A percentile compares a stretch with the other conserved stretches of the same genome.
Evolutionary conservation across 1,140 invertebrate genomes (phyloP).

Genomic region (Nylanderia fulva): DNA sequence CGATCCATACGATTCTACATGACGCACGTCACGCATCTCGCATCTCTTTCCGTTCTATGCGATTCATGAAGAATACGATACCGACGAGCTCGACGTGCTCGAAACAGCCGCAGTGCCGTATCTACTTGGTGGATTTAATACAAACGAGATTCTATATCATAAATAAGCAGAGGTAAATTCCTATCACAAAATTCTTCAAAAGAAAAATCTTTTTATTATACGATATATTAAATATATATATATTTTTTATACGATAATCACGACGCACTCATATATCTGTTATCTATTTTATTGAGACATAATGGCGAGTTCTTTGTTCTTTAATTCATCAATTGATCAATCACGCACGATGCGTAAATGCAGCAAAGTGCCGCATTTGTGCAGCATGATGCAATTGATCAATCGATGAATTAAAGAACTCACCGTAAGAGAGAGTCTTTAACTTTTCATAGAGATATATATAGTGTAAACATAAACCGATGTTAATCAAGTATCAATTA

Average conservation of each 20-base stretch:
- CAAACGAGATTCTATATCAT: neutral
- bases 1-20: neutral
- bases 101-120: slow-evolving; percentile 19
- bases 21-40: neutral
- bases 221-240: too few species aligned
- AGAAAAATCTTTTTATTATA: neutral
- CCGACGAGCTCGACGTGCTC: neutral
- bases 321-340: too few species aligned
- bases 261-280: neutral
- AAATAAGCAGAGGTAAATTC: neutral
- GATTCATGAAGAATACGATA: neutral
- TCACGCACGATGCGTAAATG: too few species aligned
- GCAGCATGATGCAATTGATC: too few species aligned
- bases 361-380: too few species aligned
- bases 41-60: neutral
- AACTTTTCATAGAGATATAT: neutral
- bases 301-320: too few species aligned
- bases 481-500: neutral
- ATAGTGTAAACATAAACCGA: neutral
- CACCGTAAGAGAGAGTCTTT: too few species aligned
- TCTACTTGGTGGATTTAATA: neutral
- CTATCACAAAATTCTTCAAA: neutral
- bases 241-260: neutral
- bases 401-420: too few species aligned
- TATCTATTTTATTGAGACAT: neutral